phyloP scores from a whole-genome alignment of 1,140 invertebrate species.

The Eulimnadia texana region DNA sequence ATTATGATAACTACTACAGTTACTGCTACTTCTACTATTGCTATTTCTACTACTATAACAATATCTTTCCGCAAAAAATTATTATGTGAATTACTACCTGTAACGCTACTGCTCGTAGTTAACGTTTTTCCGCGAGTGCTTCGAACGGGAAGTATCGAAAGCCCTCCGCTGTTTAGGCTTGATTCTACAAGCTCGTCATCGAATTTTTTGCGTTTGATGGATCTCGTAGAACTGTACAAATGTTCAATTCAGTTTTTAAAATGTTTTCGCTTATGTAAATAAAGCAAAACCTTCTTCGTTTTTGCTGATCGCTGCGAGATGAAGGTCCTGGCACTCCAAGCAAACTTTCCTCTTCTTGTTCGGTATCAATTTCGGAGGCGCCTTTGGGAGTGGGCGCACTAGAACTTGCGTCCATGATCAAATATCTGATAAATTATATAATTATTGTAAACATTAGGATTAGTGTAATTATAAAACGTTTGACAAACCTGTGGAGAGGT shows the following conservation, averaged over 20 bases:
- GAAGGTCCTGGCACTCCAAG: conserved; percentile 6
- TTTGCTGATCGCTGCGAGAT: background rate
- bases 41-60: background rate
- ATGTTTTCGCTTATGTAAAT: no score
- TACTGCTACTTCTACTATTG: conserved; percentile 16
- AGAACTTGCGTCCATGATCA: background rate
- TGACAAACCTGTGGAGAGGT: no score
- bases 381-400: background rate
- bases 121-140: conserved; percentile 39
- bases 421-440: background rate
- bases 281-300: conserved; percentile 7
- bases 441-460: no score
- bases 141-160: conserved; percentile 34
- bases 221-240: conserved; percentile 61
- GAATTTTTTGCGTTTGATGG: conserved; percentile 88
- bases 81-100: conserved; percentile 18
- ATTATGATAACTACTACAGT: conserved; percentile 20
- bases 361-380: conserved; percentile 4
- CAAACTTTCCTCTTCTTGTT: conserved; percentile 2
- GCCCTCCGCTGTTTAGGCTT: conserved; percentile 46
- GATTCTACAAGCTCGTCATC: conserved; percentile 92
- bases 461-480: no score
- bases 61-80: background rate
- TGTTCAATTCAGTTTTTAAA: no score
- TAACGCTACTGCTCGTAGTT: conserved; percentile 24